A percentile compares a stretch with the other conserved stretches of the same genome.
Conservation (phyloP, 92 coral and sea anemone genomes). For the Porites cylindrica region DNA sequence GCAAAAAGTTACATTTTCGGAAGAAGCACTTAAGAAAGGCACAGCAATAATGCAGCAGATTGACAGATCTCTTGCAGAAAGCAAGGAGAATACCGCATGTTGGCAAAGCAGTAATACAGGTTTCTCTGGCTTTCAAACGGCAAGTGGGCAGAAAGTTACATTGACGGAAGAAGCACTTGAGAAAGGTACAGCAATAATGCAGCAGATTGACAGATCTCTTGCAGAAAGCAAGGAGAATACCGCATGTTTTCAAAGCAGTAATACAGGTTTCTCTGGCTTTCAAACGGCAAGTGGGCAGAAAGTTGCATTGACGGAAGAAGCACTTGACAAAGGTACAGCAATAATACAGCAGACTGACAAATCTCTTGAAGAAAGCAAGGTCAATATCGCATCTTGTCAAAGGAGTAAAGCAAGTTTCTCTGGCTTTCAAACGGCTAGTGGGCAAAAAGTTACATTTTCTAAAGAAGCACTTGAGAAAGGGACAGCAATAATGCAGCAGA, state of each 20-base stretch:
- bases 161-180: slow-evolving; percentile 64
- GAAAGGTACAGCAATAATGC: slow-evolving; percentile 61
- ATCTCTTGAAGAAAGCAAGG: neutral
- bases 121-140: slow-evolving; percentile 72
- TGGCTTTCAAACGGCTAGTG: slow-evolving; percentile 42
- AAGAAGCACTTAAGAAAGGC: slow-evolving; percentile 53
- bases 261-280: neutral
- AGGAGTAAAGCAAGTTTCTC: neutral
- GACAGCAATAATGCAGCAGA: slow-evolving; percentile 1
- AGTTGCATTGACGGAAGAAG: slow-evolving; percentile 51
- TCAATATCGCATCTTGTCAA: neutral
- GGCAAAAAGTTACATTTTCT: slow-evolving; percentile 46
- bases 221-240: neutral
- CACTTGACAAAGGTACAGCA: slow-evolving; percentile 47
- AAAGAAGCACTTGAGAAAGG: slow-evolving; percentile 56
- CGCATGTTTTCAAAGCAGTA: neutral
- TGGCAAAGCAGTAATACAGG: neutral
- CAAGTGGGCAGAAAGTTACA: slow-evolving; percentile 62
- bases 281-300: slow-evolving; percentile 61
- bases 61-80: neutral
- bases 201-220: slow-evolving; percentile 2
- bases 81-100: neutral
- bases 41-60: slow-evolving; percentile 19
- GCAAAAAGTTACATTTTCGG: slow-evolving; percentile 46
- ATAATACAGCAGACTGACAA: slow-evolving; percentile 8